Evolutionary conservation across 2,888 invertebrate genomes (phyloP).

Genomic region (Carcina quercana): DNA sequence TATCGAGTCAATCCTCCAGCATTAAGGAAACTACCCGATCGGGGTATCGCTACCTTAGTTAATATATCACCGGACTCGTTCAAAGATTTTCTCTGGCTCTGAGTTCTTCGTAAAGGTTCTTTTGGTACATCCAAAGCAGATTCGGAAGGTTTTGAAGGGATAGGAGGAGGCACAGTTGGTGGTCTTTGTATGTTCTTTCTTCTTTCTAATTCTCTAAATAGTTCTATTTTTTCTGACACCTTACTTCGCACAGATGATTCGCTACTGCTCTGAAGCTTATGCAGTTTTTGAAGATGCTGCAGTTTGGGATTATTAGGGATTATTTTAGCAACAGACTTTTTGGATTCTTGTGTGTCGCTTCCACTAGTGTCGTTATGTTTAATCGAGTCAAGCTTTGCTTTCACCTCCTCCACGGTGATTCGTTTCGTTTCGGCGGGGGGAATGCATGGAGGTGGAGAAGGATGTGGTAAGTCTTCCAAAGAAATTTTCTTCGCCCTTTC

Average conservation of each 20-base stretch:
- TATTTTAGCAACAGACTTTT: slow-evolving; percentile 50
- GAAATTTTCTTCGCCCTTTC: slow-evolving; percentile 74
- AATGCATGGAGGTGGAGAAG: slow-evolving; percentile 44
- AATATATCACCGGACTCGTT: slow-evolving; percentile 84
- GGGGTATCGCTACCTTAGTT: slow-evolving; percentile 89
- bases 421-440: slow-evolving; percentile 52
- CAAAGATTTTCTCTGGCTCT: slow-evolving; percentile 61
- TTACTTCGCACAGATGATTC: slow-evolving; percentile 65
- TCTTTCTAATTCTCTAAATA: slow-evolving; percentile 64
- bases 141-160: slow-evolving; percentile 51
- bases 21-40: slow-evolving; percentile 89
- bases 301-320: slow-evolving; percentile 33
- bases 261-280: slow-evolving; percentile 40
- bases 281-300: slow-evolving; percentile 32
- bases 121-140: slow-evolving; percentile 40
- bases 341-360: slow-evolving; percentile 70
- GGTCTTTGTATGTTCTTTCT: slow-evolving; percentile 63
- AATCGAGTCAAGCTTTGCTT: slow-evolving; percentile 71
- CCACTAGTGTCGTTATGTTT: slow-evolving; percentile 57
- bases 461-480: slow-evolving; percentile 71
- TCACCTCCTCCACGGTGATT: slow-evolving; percentile 71
- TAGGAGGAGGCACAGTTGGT: slow-evolving; percentile 62
- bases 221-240: slow-evolving; percentile 68
- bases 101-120: slow-evolving; percentile 58
- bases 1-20: slow-evolving; percentile 85